phyloP scores from a whole-genome alignment of 1,140 invertebrate species.

The Drosophila takahashii region DNA sequence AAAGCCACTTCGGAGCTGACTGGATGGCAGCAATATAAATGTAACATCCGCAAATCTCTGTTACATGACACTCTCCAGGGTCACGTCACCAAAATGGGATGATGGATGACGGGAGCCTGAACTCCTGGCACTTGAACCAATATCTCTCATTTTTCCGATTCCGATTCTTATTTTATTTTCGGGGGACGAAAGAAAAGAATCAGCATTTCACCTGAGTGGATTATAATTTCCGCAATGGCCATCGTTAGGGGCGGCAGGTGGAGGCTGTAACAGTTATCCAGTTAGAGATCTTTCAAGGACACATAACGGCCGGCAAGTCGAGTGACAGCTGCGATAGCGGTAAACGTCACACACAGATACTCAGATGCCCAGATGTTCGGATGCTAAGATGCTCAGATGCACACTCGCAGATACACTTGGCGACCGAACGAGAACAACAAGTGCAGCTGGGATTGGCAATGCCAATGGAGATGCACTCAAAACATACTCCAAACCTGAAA shows the following conservation, averaged over 20 bases:
- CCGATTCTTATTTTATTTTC: no score
- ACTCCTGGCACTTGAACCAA: conserved; percentile 26
- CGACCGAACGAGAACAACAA: conserved; percentile 54
- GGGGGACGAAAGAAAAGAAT: neutral
- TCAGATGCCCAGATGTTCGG: conserved; percentile 17
- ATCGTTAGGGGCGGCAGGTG: conserved; percentile 24
- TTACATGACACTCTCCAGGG: conserved; percentile 48
- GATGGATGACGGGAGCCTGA: conserved; percentile 28
- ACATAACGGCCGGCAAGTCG: conserved; percentile 60
- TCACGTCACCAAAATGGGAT: conserved; percentile 33
- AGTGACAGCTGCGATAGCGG: conserved; percentile 66
- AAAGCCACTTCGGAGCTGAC: conserved; percentile 58
- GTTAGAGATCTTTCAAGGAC: conserved; percentile 72
- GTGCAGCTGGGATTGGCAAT: conserved; percentile 44
- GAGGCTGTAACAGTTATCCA: conserved; percentile 66
- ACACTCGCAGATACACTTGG: conserved; percentile 15
- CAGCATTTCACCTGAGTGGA: conserved; percentile 10
- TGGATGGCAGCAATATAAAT: conserved; percentile 52
- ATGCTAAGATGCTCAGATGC: conserved; percentile 31
- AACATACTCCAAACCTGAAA: conserved; percentile 1
- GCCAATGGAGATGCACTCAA: conserved; percentile 26
- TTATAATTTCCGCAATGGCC: conserved; percentile 42
- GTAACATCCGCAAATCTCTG: conserved; percentile 41
- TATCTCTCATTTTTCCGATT: conserved; percentile 16
- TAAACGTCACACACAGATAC: conserved; percentile 64